These are phyloP conservation scores for Fistularia commersonii DNA, from an alignment of 2,797 vertebrate species.

Conservation along the genomic window DNA sequence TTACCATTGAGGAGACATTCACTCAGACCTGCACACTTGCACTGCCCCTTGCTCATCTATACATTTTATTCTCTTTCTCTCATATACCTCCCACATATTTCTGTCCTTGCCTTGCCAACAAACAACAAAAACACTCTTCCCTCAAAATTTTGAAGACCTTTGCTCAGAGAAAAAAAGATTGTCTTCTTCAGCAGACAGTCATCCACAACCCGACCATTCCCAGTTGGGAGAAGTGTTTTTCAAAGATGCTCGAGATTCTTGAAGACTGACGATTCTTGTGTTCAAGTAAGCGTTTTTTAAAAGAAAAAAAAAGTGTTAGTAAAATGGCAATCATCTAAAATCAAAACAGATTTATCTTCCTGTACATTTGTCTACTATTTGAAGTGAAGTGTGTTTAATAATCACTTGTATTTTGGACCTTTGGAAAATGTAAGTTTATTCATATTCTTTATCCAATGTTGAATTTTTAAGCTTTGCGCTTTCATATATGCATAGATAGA, in stretches of 20 bases:
- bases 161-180: neutral
- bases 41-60: constrained; percentile 9
- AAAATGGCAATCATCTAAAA: constrained; percentile 38
- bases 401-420: constrained; percentile 23
- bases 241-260: constrained; percentile 50
- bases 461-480: constrained; percentile 6
- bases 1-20: constrained; percentile 51
- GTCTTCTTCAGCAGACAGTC: constrained; percentile 32
- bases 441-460: constrained; percentile 18
- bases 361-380: constrained; percentile 25
- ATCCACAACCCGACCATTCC: constrained; percentile 15
- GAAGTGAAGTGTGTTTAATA: constrained; percentile 31
- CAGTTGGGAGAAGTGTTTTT: constrained; percentile 49
- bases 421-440: constrained; percentile 48
- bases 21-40: constrained; percentile 48
- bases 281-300: constrained; percentile 38
- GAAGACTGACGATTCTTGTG: constrained; percentile 42
- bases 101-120: neutral
- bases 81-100: constrained; percentile 7
- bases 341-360: constrained; percentile 19
- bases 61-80: constrained; percentile 26
- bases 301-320: constrained; percentile 17
- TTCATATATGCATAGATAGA: neutral
- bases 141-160: constrained; percentile 16
- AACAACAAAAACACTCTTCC: neutral